Conservation (phyloP, 1,140 invertebrate genomes). For the Conus betulinus region DNA sequence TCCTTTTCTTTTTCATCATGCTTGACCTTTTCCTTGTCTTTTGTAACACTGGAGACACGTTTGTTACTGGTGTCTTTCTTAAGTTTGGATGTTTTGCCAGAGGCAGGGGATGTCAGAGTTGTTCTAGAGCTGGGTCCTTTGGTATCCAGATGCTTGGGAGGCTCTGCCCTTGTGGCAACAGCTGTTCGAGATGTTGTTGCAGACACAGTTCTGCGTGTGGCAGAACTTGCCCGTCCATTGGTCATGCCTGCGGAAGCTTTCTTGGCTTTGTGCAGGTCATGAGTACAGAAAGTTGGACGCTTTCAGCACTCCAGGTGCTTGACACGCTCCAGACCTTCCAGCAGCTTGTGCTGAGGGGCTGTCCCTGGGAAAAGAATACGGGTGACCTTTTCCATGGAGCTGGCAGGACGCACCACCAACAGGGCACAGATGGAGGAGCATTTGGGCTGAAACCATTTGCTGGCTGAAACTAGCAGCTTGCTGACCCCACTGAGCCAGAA, state of each 20-base stretch:
- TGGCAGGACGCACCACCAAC: constrained; percentile 95
- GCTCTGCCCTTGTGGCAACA: constrained; percentile 28
- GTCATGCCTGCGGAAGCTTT: constrained; percentile 61
- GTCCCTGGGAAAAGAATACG: constrained; percentile 96
- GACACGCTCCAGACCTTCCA: constrained; percentile 92
- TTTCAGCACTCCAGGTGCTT: constrained; percentile 91
- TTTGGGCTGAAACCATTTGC: constrained; percentile 86
- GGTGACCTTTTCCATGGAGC: constrained; percentile 93
- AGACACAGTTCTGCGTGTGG: constrained; percentile 36
- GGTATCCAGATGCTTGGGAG: constrained; percentile 35
- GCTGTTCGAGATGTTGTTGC: constrained; percentile 34
- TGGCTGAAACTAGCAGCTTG: constrained; percentile 63
- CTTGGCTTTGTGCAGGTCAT: constrained; percentile 80
- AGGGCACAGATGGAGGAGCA: constrained; percentile 94
- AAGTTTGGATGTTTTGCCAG: constrained; percentile 40
- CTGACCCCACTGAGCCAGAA: constrained; percentile 91
- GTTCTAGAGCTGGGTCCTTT: constrained; percentile 33
- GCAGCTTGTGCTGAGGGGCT: constrained; percentile 95
- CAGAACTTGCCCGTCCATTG: constrained; percentile 48
- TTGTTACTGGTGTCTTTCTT: constrained; percentile 40
- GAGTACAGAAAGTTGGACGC: constrained; percentile 90
- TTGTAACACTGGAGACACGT: constrained; percentile 31
- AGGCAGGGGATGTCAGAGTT: constrained; percentile 10
- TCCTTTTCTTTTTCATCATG: constrained; percentile 41
- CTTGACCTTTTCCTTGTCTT: constrained; percentile 43